A percentile compares a stretch with the other conserved stretches of the same genome.
Evolutionary conservation across 1,140 invertebrate species (phyloP).

Genomic region (Apis dorsata): DNA sequence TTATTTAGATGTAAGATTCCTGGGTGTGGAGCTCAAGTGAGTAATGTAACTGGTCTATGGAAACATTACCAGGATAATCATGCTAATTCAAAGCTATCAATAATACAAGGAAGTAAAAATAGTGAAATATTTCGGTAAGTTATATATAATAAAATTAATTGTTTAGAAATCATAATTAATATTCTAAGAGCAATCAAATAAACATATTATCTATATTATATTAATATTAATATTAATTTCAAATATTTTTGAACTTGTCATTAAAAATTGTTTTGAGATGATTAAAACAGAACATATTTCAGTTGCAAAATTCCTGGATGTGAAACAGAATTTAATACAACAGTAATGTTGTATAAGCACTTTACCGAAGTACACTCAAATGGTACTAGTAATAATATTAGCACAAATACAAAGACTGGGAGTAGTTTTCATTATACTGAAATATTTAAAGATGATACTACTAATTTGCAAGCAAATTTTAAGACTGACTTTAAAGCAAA

Average conservation of each 20-base stretch:
- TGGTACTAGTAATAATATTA: slow-evolving; percentile 64
- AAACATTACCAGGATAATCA: slow-evolving; percentile 79
- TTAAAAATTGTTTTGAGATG: not conserved
- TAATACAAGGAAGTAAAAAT: slow-evolving; percentile 67
- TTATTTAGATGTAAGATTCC: slow-evolving; percentile 75
- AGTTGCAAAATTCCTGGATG: slow-evolving; percentile 75
- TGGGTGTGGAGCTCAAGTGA: slow-evolving; percentile 76
- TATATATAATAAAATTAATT: not conserved
- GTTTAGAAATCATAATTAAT: not conserved
- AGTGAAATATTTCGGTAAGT: slow-evolving; percentile 74
- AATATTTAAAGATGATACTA: slow-evolving; percentile 70
- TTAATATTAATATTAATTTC: not conserved
- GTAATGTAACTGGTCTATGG: slow-evolving; percentile 75
- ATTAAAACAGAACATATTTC: slow-evolving; percentile 38
- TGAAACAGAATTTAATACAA: slow-evolving; percentile 72
- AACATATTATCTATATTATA: too few species aligned
- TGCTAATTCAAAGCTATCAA: slow-evolving; percentile 73
- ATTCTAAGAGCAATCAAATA: too few species aligned
- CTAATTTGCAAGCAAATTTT: slow-evolving; percentile 72
- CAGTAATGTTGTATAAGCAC: slow-evolving; percentile 73
- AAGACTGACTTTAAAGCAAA: slow-evolving; percentile 80
- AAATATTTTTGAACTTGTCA: not conserved
- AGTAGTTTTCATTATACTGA: slow-evolving; percentile 72
- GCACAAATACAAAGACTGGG: slow-evolving; percentile 76
- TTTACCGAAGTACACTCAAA: slow-evolving; percentile 73